phyloP scores from a whole-genome alignment of 2,888 invertebrate genomes.

The Eretmocerus hayati region DNA sequence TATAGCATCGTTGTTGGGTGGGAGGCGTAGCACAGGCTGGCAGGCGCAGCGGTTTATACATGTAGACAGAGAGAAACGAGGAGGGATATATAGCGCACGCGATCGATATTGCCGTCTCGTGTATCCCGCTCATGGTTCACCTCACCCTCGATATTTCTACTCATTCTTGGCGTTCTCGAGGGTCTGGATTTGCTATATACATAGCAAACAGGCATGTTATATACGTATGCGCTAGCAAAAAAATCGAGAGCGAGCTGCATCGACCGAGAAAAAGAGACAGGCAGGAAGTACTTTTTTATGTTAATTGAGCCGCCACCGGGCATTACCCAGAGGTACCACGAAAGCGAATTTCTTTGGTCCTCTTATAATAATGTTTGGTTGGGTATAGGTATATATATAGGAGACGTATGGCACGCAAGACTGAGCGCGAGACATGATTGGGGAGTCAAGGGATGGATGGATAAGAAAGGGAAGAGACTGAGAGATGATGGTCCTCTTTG shows the following conservation, averaged over 20 bases:
- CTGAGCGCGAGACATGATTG: no score
- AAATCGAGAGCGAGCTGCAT: neutral
- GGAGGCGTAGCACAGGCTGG: no score
- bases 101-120: conserved; percentile 31
- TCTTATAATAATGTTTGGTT: no score
- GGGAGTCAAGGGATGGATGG: no score
- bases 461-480: no score
- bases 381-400: no score
- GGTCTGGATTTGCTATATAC: neutral
- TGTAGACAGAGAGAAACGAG: conserved; percentile 7
- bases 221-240: no score
- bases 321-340: neutral
- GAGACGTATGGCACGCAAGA: no score
- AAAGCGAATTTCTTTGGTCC: conserved; percentile 10
- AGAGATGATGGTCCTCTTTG: no score
- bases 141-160: conserved; percentile 16
- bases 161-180: neutral
- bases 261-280: conserved; percentile 7
- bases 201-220: no score
- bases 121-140: no score
- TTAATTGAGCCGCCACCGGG: conserved; percentile 11
- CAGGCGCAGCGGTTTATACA: conserved; percentile 12
- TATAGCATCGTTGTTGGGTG: neutral
- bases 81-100: conserved; percentile 6
- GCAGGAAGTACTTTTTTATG: conserved; percentile 19